These are phyloP conservation scores for Empis livida DNA, from an alignment of 2,888 invertebrate species.

Conservation along the genomic window DNA sequence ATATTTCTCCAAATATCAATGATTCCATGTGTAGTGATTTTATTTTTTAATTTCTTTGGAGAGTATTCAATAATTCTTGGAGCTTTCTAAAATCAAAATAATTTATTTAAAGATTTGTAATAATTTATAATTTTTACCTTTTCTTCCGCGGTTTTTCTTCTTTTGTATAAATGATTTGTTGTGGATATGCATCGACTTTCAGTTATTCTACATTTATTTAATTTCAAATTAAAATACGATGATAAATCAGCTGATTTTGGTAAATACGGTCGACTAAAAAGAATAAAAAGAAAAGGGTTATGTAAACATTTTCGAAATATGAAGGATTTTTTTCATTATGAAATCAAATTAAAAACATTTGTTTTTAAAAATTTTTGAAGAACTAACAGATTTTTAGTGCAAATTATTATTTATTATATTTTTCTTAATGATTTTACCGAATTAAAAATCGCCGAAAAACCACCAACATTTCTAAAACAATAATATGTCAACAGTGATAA, in stretches of 20 bases:
- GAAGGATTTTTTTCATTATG: conserved; percentile 6
- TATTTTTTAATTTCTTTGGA: conserved; percentile 26
- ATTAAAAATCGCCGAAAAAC: conserved; percentile 6
- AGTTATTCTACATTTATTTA: conserved; percentile 3
- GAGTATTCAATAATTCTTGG: conserved; percentile 44
- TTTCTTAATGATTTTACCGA: conserved; percentile 8
- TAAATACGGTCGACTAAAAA: not conserved
- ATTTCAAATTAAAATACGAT: not conserved
- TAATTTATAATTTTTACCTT: conserved; percentile 37
- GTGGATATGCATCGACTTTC: conserved; percentile 21
- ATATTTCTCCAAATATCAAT: conserved; percentile 69
- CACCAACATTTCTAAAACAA: conserved; percentile 14
- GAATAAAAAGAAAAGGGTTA: not conserved
- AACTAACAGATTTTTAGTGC: too few relatives aligned
- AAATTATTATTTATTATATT: not conserved
- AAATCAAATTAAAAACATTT: not conserved
- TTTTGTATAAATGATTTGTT: conserved; percentile 37
- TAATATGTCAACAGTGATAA: not conserved
- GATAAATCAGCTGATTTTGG: conserved; percentile 7
- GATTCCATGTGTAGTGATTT: conserved; percentile 24
- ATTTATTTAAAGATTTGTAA: not conserved
- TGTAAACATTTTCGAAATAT: not conserved
- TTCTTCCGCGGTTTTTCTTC: conserved; percentile 49
- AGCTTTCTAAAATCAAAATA: conserved; percentile 34
- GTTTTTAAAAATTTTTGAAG: too few relatives aligned